Conservation (phyloP, 2,888 invertebrate genomes). For the Drosophila melanosoma region DNA sequence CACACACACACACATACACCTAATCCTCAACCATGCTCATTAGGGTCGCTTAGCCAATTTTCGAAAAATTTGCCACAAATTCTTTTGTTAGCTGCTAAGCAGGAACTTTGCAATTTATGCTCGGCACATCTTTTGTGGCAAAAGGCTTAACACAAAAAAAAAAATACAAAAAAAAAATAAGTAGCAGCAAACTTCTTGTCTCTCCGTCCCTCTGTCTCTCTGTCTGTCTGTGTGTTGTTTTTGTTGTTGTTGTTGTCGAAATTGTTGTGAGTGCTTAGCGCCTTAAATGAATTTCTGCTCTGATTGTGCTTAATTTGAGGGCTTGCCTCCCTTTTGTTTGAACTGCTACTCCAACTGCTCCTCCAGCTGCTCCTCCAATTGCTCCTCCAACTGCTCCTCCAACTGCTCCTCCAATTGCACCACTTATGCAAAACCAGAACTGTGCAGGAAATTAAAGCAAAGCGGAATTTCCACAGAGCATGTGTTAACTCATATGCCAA, state of each 20-base stretch:
- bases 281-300: slow-evolving; percentile 80
- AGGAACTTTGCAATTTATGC: slow-evolving; percentile 58
- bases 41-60: slow-evolving; percentile 58
- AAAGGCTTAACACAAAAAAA: slow-evolving; percentile 38
- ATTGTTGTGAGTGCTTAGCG: slow-evolving; percentile 75
- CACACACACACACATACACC: not conserved
- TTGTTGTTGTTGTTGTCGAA: slow-evolving; percentile 54
- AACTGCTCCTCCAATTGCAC: no score
- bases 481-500: slow-evolving; percentile 65
- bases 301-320: slow-evolving; percentile 76
- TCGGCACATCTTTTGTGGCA: slow-evolving; percentile 24
- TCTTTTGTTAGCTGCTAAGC: slow-evolving; percentile 32
- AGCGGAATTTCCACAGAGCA: slow-evolving; percentile 68
- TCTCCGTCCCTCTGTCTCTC: slow-evolving; percentile 8
- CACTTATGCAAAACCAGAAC: slow-evolving; percentile 57
- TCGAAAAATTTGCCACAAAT: slow-evolving; percentile 39
- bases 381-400: not conserved
- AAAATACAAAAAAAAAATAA: not conserved
- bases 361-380: no score
- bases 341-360: not conserved
- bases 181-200: not conserved
- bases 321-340: slow-evolving; percentile 17
- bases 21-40: slow-evolving; percentile 42
- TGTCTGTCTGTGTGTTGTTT: not conserved
- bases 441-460: slow-evolving; percentile 58